A percentile compares a stretch with the other conserved stretches of the same genome.
Evolutionary conservation across 2,888 invertebrate species (phyloP).

Genomic region (Adelognathus sp.): DNA sequence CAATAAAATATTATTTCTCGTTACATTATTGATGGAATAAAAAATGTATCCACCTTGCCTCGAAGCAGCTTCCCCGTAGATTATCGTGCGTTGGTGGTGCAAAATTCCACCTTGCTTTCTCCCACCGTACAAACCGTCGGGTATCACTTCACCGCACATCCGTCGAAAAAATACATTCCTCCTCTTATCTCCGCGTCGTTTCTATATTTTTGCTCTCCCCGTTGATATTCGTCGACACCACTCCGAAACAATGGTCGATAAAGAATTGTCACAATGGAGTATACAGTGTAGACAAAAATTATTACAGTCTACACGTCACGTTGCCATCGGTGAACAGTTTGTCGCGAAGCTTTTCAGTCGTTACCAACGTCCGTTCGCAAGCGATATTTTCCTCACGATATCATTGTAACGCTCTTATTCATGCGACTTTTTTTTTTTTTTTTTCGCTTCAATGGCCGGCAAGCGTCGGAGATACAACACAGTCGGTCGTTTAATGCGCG

Average conservation of each 20-base stretch:
- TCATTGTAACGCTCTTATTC: constrained; percentile 19
- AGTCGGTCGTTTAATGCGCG: constrained; percentile 55
- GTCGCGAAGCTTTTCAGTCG: too few species aligned
- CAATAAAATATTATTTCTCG: not conserved
- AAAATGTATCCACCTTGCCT: not conserved
- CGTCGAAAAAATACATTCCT: not conserved
- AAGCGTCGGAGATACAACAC: constrained; percentile 23
- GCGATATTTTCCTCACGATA: constrained; percentile 35
- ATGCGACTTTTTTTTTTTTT: constrained; percentile 26
- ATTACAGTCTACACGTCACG: not conserved
- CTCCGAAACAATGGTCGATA: not conserved
- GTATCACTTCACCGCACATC: not conserved
- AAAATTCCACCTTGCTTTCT: not conserved
- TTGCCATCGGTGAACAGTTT: not conserved
- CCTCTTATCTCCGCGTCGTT: not conserved
- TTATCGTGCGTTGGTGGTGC: not conserved
- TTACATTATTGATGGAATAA: not conserved
- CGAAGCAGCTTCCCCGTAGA: not conserved
- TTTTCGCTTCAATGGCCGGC: too few species aligned
- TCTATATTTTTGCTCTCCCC: not conserved
- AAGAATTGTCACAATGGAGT: not conserved
- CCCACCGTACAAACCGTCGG: not conserved
- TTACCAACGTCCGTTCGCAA: constrained; percentile 5
- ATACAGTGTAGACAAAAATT: not conserved
- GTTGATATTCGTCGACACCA: too few species aligned